Evolutionary conservation across 2,797 vertebrate species (phyloP).

Genomic region (Falco peregrinus): DNA sequence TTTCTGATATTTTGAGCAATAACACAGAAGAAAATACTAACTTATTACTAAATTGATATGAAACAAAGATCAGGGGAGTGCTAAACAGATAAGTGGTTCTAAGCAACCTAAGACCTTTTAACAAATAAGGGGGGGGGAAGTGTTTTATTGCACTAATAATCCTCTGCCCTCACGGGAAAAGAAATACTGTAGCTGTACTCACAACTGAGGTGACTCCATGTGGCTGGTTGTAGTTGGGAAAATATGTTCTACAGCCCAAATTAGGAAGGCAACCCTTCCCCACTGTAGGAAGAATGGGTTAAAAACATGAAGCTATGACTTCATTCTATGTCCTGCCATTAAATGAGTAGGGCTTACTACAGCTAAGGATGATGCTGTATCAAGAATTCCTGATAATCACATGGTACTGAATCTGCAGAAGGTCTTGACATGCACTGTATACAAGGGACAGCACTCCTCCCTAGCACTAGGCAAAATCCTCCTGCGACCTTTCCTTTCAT

Average conservation of each 20-base stretch:
- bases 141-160: not conserved
- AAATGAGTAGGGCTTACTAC: not conserved
- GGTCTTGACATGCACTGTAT: accelerated
- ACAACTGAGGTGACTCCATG: not conserved
- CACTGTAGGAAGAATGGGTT: not conserved
- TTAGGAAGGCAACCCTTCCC: not conserved
- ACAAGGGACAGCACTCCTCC: not conserved
- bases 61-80: not conserved
- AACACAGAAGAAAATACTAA: not conserved
- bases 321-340: not conserved
- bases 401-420: not conserved
- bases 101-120: not conserved
- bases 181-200: accelerated
- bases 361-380: not conserved
- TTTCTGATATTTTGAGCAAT: not conserved
- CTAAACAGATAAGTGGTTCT: not conserved
- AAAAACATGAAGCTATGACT: not conserved
- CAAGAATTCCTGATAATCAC: not conserved
- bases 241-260: not conserved
- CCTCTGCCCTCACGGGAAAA: accelerated
- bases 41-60: not conserved
- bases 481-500: not conserved
- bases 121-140: not conserved
- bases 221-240: not conserved
- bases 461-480: not conserved